These are phyloP conservation scores for Auanema freiburgensis DNA, from an alignment of 2,888 invertebrate species.

Conservation along the genomic window DNA sequence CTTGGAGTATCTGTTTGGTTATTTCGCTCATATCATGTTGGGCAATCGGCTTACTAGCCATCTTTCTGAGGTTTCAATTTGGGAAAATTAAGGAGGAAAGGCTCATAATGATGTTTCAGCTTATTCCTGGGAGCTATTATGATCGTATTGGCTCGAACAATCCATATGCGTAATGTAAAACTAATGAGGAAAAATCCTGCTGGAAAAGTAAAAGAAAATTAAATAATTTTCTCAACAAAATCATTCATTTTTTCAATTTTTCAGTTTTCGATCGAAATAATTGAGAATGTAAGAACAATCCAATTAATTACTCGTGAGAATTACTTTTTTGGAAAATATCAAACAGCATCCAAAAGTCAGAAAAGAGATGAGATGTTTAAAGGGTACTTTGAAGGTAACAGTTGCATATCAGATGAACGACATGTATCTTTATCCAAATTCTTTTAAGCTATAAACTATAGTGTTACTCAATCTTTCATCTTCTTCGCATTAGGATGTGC, in stretches of 20 bases:
- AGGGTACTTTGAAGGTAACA: constrained; percentile 18
- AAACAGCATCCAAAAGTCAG: constrained; percentile 21
- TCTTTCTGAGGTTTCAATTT: constrained; percentile 56
- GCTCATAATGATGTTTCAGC: constrained; percentile 1
- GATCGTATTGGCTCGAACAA: constrained; percentile 65
- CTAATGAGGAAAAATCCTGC: constrained; percentile 66
- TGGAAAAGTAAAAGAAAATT: constrained; percentile 18
- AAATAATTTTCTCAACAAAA: too few species aligned
- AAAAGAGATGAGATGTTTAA: constrained; percentile 34
- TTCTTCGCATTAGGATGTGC: constrained; percentile 41
- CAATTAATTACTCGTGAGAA: constrained; percentile 65
- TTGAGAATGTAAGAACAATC: constrained; percentile 67
- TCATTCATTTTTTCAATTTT: constrained; percentile 9
- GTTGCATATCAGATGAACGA: background rate
- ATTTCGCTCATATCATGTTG: constrained; percentile 66
- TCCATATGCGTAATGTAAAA: constrained; percentile 54
- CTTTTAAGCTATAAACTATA: constrained; percentile 33
- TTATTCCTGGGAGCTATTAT: background rate
- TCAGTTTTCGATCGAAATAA: constrained; percentile 65
- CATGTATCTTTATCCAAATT: background rate
- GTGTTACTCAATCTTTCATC: constrained; percentile 44
- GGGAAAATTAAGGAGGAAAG: background rate
- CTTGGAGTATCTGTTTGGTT: constrained; percentile 36
- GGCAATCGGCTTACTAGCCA: constrained; percentile 65
- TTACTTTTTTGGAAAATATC: constrained; percentile 63